Base-by-base conservation (phyloP, 1,140 invertebrate genomes). In the Chlorops oryzae region DNA sequence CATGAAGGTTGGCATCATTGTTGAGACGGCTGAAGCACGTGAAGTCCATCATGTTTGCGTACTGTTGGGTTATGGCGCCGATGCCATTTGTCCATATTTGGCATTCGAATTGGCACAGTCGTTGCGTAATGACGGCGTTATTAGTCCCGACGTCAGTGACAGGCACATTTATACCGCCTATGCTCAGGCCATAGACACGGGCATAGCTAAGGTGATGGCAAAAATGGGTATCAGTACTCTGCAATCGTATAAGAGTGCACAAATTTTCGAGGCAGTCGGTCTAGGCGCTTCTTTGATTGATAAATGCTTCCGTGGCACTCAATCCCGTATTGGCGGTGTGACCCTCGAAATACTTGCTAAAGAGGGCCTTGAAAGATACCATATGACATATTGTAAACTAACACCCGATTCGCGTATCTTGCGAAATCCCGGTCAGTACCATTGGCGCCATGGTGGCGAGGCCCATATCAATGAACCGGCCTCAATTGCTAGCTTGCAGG, bases 181-280 rank as follows among this genome's bases (percentile, higher is more conserved):
- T 37, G 75, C 77, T 52, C 72, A 78, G 51, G 78, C 81, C 51
- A 80, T 90, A 62, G 88, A 90, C 65, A 81, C 85, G 10, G 90
- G 90, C 46, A 83, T 92, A 49, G 80, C 87, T 1, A 92, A 92
- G 72, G 78, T 74, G 0, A 99, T 99, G 96, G 96, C 96, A 2
- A 99, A 99, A 75, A 99, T 99, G 96, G 96, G 96, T 32, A 99
- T 99, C 64, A 96, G 93, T 35, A 99, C 96, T 1, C 75, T 99
- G 15, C 96, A 99, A 70, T 97, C 93, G n/a, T 99, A 99, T 74
- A 98, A 98, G 77, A 92, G 94, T 57, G 96, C 96, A 4, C 96
- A 99, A 76, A 99, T 99, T 58, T 99, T 99, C 72, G 96, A 99
- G 77, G 95, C 95, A 20, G 93, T 99, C 21, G 96, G 96, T 12